These are phyloP conservation scores for Sapayoa aenigma DNA, from an alignment of 2,113 vertebrate species.

Conservation along the genomic window DNA sequence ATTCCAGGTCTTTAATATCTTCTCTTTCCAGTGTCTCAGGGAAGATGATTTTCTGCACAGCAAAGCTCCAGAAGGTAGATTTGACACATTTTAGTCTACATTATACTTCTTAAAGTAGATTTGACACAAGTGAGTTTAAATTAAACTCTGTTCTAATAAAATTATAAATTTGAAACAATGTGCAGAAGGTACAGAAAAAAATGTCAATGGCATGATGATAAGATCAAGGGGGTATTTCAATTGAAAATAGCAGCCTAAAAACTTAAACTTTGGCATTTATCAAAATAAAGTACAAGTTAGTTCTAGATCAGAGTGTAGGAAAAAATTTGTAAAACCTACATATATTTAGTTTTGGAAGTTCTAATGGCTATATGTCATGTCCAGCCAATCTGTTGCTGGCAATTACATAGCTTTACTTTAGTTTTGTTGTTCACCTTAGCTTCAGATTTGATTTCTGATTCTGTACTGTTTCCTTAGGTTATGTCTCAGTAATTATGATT, in stretches of 20 bases:
- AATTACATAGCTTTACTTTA: not conserved
- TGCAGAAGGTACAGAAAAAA: not conserved
- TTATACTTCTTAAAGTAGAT: not conserved
- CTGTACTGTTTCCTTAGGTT: not conserved
- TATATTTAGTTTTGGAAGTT: not conserved
- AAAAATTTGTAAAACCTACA: not conserved
- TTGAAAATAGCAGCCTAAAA: not conserved
- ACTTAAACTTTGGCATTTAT: not conserved
- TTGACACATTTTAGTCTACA: not conserved
- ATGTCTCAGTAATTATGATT: not conserved
- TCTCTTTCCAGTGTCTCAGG: not conserved
- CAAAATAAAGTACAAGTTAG: not conserved
- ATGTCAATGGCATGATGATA: not conserved
- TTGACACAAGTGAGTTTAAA: not conserved
- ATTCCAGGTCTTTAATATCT: not conserved
- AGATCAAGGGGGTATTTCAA: not conserved
- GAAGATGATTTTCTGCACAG: not conserved
- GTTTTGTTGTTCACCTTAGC: not conserved
- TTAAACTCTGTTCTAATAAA: not conserved
- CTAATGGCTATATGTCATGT: not conserved
- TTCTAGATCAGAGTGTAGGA: not conserved
- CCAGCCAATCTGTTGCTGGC: not conserved
- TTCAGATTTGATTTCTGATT: not conserved
- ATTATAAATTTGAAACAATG: not conserved
- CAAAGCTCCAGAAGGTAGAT: not conserved